Evolutionary conservation across 2,113 vertebrate species (phyloP).

Genomic region (Bostrychus sinensis): DNA sequence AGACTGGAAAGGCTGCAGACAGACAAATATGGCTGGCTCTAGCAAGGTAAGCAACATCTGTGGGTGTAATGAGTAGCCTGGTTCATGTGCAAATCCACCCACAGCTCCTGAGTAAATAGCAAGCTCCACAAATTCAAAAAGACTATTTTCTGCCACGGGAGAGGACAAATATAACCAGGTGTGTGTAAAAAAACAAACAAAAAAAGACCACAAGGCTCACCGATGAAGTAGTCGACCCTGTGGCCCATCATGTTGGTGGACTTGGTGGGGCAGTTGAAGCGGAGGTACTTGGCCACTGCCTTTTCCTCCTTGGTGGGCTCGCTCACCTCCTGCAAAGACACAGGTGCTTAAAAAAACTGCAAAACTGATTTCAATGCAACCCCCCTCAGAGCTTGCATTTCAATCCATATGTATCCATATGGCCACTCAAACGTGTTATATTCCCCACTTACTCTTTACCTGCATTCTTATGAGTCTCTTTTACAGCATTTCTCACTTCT

Average conservation of each 20-base stretch:
- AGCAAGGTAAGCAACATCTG: not conserved
- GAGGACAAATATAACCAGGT: constrained; percentile 7
- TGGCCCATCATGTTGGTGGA: constrained; percentile 99
- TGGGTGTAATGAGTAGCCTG: not conserved
- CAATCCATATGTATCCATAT: too few relatives aligned
- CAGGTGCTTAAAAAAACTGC: not conserved
- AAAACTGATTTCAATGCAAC: too few relatives aligned
- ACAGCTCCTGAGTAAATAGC: constrained; percentile 28
- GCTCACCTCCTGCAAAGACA: constrained; percentile 88
- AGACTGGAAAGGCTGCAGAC: not conserved
- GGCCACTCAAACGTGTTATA: too few relatives aligned
- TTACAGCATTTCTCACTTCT: too few relatives aligned
- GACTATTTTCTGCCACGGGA: not conserved
- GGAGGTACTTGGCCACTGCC: constrained; percentile 95
- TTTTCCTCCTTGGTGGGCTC: constrained; percentile 99
- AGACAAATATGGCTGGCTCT: not conserved
- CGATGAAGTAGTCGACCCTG: constrained; percentile 96
- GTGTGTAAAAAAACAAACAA: not conserved
- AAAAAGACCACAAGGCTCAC: constrained; percentile 74
- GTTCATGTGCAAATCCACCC: not conserved
- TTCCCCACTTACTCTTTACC: too few relatives aligned
- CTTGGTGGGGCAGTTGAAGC: constrained; percentile 97
- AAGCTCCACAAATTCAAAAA: constrained; percentile 28
- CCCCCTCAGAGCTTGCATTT: too few relatives aligned
- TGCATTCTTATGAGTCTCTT: too few relatives aligned